phyloP scores from a whole-genome alignment of 2,113 vertebrate genomes.

The Odobenus rosmarus region DNA sequence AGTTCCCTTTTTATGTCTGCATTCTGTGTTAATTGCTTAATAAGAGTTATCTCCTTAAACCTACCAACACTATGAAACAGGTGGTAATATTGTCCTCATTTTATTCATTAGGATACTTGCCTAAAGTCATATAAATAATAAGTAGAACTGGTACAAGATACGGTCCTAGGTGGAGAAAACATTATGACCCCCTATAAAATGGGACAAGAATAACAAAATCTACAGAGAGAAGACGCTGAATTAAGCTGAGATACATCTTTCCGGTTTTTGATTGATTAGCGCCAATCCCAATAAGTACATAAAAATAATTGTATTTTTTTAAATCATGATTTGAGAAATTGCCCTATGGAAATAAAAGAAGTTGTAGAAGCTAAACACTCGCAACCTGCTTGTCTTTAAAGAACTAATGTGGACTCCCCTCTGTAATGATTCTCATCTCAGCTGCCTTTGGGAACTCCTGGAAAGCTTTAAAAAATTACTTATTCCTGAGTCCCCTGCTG shows the following conservation, averaged over 20 bases:
- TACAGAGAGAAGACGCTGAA: background rate
- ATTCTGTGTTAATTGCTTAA: background rate
- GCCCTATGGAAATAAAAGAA: background rate
- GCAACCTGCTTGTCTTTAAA: background rate
- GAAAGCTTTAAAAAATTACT: background rate
- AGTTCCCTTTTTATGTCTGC: background rate
- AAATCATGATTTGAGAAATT: background rate
- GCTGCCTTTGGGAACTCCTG: background rate
- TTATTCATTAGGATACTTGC: background rate
- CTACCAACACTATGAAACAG: background rate
- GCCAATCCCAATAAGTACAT: background rate
- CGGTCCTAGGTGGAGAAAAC: background rate
- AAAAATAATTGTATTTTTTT: background rate
- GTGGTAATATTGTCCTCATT: background rate
- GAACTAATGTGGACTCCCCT: background rate
- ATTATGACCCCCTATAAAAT: background rate
- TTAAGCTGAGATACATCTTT: background rate
- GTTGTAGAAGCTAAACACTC: background rate
- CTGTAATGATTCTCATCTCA: background rate
- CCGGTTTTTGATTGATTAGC: background rate
- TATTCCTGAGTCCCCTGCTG: background rate
- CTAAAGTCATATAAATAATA: background rate
- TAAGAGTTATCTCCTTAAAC: background rate
- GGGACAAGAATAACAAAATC: accelerated
- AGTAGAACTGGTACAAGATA: background rate